phyloP scores from a whole-genome alignment of 2,888 invertebrate genomes.

The Lamellibrachia columna region DNA sequence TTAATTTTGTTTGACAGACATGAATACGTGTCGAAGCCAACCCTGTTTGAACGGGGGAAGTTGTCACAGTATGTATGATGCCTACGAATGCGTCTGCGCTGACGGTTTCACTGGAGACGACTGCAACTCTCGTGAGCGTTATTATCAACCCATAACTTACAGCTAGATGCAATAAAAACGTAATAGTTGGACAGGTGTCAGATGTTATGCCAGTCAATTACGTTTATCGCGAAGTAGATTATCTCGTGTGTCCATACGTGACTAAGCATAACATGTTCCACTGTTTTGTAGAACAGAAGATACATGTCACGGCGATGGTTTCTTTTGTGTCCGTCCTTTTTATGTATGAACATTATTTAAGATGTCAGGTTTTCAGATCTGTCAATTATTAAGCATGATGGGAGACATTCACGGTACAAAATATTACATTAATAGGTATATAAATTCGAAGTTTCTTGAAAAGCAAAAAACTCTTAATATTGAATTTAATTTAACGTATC shows the following conservation, averaged over 20 bases:
- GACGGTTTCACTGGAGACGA: background rate
- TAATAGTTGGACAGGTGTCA: background rate
- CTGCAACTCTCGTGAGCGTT: background rate
- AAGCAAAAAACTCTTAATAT: no score
- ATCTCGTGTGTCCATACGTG: no score
- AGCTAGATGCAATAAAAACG: background rate
- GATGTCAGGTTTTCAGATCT: no score
- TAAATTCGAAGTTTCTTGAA: background rate
- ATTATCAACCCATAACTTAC: background rate
- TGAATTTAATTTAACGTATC: background rate
- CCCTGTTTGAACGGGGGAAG: background rate
- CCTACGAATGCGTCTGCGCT: background rate
- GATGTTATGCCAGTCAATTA: no score
- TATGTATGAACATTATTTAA: no score
- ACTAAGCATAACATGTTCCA: no score
- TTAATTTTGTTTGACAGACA: background rate
- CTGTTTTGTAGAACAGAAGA: no score
- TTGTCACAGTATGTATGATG: background rate
- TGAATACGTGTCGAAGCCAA: background rate
- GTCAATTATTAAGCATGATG: no score
- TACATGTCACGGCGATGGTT: no score
- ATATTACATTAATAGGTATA: background rate
- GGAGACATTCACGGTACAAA: no score
- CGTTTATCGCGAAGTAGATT: no score
- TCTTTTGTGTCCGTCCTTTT: no score